Conservation (phyloP, 2,888 invertebrate species). For the Zygothrica quintamaculata region DNA sequence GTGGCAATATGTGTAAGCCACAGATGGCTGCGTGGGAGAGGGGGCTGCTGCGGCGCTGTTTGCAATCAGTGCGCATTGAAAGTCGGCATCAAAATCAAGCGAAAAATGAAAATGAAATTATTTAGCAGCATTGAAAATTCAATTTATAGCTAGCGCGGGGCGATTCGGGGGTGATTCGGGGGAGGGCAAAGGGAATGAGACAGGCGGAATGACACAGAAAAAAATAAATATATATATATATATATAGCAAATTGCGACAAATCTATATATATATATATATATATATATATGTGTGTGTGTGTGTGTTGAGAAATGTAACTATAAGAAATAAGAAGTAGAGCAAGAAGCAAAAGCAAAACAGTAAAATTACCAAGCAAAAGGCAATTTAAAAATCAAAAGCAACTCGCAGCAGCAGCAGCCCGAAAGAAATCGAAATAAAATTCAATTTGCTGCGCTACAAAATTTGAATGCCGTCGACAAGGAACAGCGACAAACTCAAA, state of each 20-base stretch:
- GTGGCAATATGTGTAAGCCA: neutral
- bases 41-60: slow-evolving; percentile 1
- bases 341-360: too few relatives aligned
- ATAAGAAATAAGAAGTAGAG: too few relatives aligned
- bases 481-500: slow-evolving; percentile 23
- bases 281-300: slow-evolving; percentile 12
- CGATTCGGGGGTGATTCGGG: too few relatives aligned
- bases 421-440: slow-evolving; percentile 72
- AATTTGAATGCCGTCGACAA: slow-evolving; percentile 62
- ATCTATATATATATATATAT: slow-evolving; percentile 13
- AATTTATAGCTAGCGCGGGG: slow-evolving; percentile 50
- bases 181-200: slow-evolving; percentile 43
- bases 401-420: slow-evolving; percentile 8
- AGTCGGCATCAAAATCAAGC: slow-evolving; percentile 55
- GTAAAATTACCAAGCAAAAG: slow-evolving; percentile 64
- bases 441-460: slow-evolving; percentile 70
- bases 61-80: slow-evolving; percentile 70
- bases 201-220: slow-evolving; percentile 5
- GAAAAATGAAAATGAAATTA: slow-evolving; percentile 60
- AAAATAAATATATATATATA: slow-evolving; percentile 30
- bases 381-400: slow-evolving; percentile 61
- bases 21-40: too few relatives aligned
- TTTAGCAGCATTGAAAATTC: slow-evolving; percentile 72
- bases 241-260: neutral
- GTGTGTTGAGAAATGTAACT: slow-evolving; percentile 25